Evolutionary conservation across 2,113 vertebrate genomes (phyloP), one percentile per base, ranked within the genome.

Genomic region (Sinocyclocheilus grahami): DNA sequence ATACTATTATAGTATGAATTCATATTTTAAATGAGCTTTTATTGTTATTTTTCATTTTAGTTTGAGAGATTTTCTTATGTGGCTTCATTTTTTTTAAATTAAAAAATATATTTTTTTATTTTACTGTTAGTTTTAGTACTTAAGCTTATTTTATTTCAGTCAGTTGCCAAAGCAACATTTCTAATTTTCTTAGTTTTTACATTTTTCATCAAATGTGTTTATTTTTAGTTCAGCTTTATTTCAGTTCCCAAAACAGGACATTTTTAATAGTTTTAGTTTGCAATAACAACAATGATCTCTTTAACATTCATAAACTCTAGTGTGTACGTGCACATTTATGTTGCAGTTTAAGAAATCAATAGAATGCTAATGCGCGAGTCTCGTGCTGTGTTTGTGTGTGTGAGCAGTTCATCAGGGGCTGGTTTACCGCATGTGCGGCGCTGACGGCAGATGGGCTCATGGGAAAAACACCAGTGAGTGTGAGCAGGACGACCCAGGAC

Each of bases 391-490:
- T 51, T 7, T 85, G 53, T 85, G 74, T 87, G 39, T 91, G 1
- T 89, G 84, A 60, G 72, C 86, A 99, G 97, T 99, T 92, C 95
- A 95, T 89, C 94, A 95, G 53, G 93, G 93, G 78, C 79, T 93
- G 0, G 97, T 98, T 87, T 96, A 96, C 93, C 96, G 96, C 89
- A 92, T 91, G 86, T 99, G 98, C 0, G 95, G 92, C 71, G 92
- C 95, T 0, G 95, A 98, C 0, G 97, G 97, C 37, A 93, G 93
- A 62, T 99, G 98, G 98, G 92, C 92, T 13, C 91, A 97, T 0
- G 95, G 95, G 78, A 96, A 95, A 1, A 90, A 99, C 1, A 96
- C 96, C 69, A 96, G 92, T 0, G 95, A 98, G 89, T 99, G 97
- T 88, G 91, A 96, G 86, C 76, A 90, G 86, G 96, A 97, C 0